Evolutionary conservation across 2,797 vertebrate species (phyloP), one percentile per base, ranked within the genome.

Genomic region (Chaetophractus vellerosus): DNA sequence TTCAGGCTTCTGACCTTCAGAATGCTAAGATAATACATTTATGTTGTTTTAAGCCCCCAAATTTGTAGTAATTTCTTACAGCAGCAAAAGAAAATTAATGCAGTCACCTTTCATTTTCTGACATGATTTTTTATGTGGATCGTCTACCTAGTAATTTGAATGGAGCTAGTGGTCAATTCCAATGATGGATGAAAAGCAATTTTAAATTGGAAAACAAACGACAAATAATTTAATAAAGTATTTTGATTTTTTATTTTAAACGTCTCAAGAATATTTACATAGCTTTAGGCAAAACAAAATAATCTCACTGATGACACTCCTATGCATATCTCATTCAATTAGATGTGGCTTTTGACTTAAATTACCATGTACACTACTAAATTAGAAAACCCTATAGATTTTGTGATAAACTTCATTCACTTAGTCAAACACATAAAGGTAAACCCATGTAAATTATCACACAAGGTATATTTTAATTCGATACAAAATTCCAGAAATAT

Each of bases 381-480:
- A 68, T 50, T 79, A 92, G 57, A 87, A 78, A 92, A 48, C 68
- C 26, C 28, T 45, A 71, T 18, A 66, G 26, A 66, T 63, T 90
- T 72, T 38, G 19, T 90, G 36, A 74, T 92, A 86, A 92, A 95
- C 52, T 80, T 87, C 57, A 80, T 68, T 88, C 38, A 63, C 33
- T 79, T 86, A 21, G 33, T 76, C 24, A 93, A 82, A 41, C 41
- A 68, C 36, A 48, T 31, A 76, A 63, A 63, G 11, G 63, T 19
- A 83, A 96, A 72, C 18, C 33, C 5, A 57, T 57, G 63, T 48
- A 78, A 92, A 86, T 63, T 28, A 85, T 6, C 57, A 52, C 52
- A 75, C 23, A 50, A 59, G 80, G 15, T 79, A 82, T 3, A 82
- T 76, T 95, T 93, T 91, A 72, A 93, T 88, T 78, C 91, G 50